A percentile compares a stretch with the other conserved stretches of the same genome.
Conservation (phyloP, 92 coral and sea anemone species). For the Epizoanthus scotinus region DNA sequence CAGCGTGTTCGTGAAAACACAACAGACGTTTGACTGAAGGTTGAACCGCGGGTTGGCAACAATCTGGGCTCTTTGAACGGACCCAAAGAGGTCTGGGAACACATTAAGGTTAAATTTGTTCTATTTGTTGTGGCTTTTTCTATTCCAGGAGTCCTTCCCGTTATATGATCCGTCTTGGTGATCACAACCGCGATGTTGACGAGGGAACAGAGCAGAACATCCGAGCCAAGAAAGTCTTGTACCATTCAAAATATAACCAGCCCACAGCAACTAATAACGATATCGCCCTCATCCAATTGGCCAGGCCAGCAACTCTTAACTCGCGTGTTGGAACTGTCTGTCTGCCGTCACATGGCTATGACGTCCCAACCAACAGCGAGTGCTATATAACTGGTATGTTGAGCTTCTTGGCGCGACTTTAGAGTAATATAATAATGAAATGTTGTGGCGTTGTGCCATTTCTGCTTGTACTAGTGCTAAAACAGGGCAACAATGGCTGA, state of each 20-base stretch:
- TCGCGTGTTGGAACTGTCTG: slow-evolving; percentile 66
- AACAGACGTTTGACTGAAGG: no score
- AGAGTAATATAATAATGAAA: not conserved
- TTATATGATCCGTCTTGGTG: slow-evolving; percentile 72
- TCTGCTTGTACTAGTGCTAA: no score
- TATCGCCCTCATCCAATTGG: slow-evolving; percentile 64
- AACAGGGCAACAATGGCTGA: no score
- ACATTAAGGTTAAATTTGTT: no score
- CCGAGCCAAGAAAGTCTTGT: slow-evolving; percentile 47
- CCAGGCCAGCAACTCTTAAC: slow-evolving; percentile 54
- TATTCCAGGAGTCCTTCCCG: slow-evolving; percentile 23
- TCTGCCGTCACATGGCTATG: slow-evolving; percentile 54
- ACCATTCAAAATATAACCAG: slow-evolving; percentile 56
- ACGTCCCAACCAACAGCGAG: slow-evolving; percentile 50
- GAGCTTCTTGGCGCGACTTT: not conserved
- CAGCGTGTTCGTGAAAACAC: no score
- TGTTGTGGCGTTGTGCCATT: no score
- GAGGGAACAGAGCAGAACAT: slow-evolving; percentile 74
- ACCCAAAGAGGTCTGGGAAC: no score
- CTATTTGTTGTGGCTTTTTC: no score
- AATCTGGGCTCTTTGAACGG: no score
- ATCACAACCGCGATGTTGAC: slow-evolving; percentile 61
- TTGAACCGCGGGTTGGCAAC: no score
- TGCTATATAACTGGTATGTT: slow-evolving; percentile 70
- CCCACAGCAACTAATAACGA: slow-evolving; percentile 60